Base-by-base conservation (phyloP, 2,113 vertebrate species). In the Pongo abelii region DNA sequence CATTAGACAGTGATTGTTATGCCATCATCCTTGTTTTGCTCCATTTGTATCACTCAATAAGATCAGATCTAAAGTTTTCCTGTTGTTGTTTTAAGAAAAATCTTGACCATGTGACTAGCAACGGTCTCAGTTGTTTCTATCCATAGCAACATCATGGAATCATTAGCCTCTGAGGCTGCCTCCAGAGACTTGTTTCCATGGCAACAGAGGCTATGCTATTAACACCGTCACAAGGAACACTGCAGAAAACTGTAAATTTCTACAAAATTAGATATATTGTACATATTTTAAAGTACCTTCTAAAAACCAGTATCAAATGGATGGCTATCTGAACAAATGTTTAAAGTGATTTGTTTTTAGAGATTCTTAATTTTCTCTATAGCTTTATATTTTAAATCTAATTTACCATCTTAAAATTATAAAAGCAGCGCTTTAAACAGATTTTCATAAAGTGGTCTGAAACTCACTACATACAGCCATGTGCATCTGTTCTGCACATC, bases 131-230 rank as follows among this genome's bases (percentile, higher is more conserved):
- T 96, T 98, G 97, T 98, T 98, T 94, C 98, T 98, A 98, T 98
- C 98, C 97, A 94, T 97, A 98, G 98, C 97, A 98, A 98, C 94
- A 98, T 98, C 98, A 99, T 97, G 95, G 98, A 99, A 99, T 99
- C 99, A 97, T 97, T 97, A 97, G 96, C 67, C 40, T 96, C 92
- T 91, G 96, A 99, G 97, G 97, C 96, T 97, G 97, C 98, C 97
- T 98, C 97, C 92, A 93, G 98, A 98, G 97, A 97, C 88, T 83
- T 84, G 96, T 98, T 97, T 94, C 97, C 97, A 98, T 98, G 98
- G 98, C 98, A 99, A 98, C 98, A 97, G 57, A 94, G 96, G 98
- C 92, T 98, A 98, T 97, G 98, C 87, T 97, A 98, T 97, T 97
- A 98, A 92, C n/a, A 97, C 78, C 72, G 80, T 84, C 96, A 97